Base-by-base conservation (phyloP, 2,888 invertebrate species). In the Drosophila parthenogenetica region DNA sequence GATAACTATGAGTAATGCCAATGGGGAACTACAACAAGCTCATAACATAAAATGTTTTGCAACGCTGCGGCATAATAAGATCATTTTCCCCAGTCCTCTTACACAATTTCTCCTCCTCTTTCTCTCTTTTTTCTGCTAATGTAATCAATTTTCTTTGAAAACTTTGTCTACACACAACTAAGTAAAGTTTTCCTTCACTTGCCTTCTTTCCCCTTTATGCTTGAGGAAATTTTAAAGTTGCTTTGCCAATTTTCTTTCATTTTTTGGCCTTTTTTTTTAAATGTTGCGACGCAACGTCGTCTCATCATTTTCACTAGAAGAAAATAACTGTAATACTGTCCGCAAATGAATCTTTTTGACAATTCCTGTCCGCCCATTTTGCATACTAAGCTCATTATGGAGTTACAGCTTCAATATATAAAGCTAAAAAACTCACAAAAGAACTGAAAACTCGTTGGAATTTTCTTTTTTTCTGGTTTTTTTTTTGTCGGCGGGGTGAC, bases 311-410 rank as follows among this genome's bases (percentile, higher is more conserved):
- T 43, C n/a, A 37, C 14, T 5, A 32, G 22, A 37, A 22, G 42
- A 42, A 43, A 58, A 40, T 49, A 69, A 69, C 60, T 75, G 39
- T 57, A 79, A 81, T 87, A 87, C 68, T 83, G 84, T 81, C 81
- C 72, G 58, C 77, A 79, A 79, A 77, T 83, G 77, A 76, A 71
- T 87, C 79, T 87, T 78, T 60, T 81, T 87, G 87, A 89, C 87
- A 83, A 89, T 77, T 84, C 37, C n/a, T 80, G 65, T 67, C 73
- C 63, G 48, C 25, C 71, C 73, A 8, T 83, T 86, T 71, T 88
- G 87, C 82, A 89, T 84, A 84, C 89, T 87, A 89, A 89, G 89
- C 85, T 85, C 87, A 85, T 85, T 85, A 85, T 81, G 73, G 61
- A 50, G 63, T 46, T 55, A 37, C 45, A 45, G 35, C 51, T 51